phyloP scores from a whole-genome alignment of 2,888 invertebrate genomes.

The Drosophila ochracea region DNA sequence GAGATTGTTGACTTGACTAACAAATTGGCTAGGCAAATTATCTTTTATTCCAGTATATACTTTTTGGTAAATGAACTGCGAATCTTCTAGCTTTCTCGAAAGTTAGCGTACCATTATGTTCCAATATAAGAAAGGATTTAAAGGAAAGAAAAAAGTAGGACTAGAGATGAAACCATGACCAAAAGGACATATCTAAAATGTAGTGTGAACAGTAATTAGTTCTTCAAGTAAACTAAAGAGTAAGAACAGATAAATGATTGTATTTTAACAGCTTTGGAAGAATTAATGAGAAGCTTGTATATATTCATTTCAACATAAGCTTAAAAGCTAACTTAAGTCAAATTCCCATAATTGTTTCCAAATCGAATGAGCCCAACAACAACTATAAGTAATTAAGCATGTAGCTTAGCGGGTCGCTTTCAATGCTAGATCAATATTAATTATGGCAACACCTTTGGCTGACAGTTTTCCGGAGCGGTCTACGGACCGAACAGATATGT shows the following conservation, averaged over 20 bases:
- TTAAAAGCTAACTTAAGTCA: background rate
- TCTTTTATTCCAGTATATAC: background rate
- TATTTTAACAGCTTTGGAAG: background rate
- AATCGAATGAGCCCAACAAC: slow-evolving; percentile 8
- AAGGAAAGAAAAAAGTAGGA: background rate
- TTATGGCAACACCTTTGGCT: slow-evolving; percentile 71
- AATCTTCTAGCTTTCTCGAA: background rate
- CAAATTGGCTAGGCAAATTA: background rate
- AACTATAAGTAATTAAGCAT: slow-evolving; percentile 20
- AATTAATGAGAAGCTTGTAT: background rate
- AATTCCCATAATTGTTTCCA: slow-evolving; percentile 28
- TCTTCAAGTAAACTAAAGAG: background rate
- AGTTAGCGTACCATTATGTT: background rate
- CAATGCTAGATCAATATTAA: slow-evolving; percentile 73
- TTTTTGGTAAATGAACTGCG: background rate
- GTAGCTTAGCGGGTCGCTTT: slow-evolving; percentile 30
- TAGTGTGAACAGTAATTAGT: background rate
- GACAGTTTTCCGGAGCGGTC: slow-evolving; percentile 59
- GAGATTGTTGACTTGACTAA: background rate
- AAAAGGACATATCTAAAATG: background rate
- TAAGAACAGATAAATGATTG: background rate
- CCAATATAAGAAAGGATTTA: too few relatives aligned
- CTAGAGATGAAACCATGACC: background rate
- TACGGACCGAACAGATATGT: slow-evolving; percentile 37
- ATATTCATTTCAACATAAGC: background rate